Evolutionary conservation across 2,113 vertebrate species (phyloP), one percentile per base, ranked within the genome.

Genomic region (Forbesichthys papilliferus): DNA sequence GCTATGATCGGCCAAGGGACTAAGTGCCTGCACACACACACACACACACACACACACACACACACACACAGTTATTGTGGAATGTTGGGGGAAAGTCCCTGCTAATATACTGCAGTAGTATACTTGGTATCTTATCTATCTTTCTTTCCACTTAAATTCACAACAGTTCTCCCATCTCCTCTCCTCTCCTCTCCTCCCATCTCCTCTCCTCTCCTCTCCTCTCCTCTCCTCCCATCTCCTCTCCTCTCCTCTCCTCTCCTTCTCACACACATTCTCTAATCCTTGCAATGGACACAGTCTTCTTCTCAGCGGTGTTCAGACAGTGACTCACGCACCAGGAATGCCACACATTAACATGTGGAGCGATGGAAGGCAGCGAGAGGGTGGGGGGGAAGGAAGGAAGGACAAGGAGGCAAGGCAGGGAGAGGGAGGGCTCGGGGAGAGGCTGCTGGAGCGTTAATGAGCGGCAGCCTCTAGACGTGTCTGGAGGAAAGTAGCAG

Each of bases 331-430:
- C 66, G 49, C 42, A 13, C n/a, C 52, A 89, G 84, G 87, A 90
- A 90, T 89, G 86, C 82, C 83, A 84, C 78, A 83, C 78, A 87
- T 90, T 86, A 86, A 86, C 80, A 86, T 84, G 84, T 83, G 83
- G 68, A 77, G 75, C 78, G 82, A 87, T 84, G 76, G 82, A 54
- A 48, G 65, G 75, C 71, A 74, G 49, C 67, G 71, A 70, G 71
- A 27, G 49, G 52, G 59, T 59, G 61, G 59, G 27, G 7, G 20
- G 16, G 62, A 9, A 20, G 46, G 63, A 59, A 20, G 27, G 59
- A 9, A 34, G 66, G 55, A 54, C 13, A 11, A 54, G 51, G 51
- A 11, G 11, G 14, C 27, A 27, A 64, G 66, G 52, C 14, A 27
- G 33, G 53, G 61, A 66, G 55, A 64, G 27, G n/a, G 36, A n/a